Base-by-base conservation (phyloP, 2,888 invertebrate genomes). In the Cancer borealis region DNA sequence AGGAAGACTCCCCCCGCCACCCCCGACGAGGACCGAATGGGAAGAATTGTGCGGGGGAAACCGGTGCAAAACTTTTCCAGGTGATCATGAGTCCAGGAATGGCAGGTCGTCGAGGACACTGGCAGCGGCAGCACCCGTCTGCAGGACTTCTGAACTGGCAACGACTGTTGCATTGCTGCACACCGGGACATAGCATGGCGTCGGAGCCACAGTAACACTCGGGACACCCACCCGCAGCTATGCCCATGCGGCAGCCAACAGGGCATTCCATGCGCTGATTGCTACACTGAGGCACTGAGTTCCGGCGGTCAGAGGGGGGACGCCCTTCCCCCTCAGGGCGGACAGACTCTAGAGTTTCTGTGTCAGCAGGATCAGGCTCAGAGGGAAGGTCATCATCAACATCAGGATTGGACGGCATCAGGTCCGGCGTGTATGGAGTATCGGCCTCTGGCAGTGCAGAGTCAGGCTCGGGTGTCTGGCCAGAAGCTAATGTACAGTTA, bases 141-240 rank as follows among this genome's bases (percentile, higher is more conserved):
- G n/a, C 60, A 21, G 60, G n/a, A 26, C 88, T 88, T 8, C 84
- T 30, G 87, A 60, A 88, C 21, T 60, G 92, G n/a, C 92, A 92
- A 12, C 60, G 49, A 30, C 54, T 88, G 54, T 17, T 21, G 39
- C 92, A 92, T 4, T 45, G 30, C 39, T 12, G 88, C 45, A 92
- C 88, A 8, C 88, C 92, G 10, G 92, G 92, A 26, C 92, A 92
- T 0, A 92, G 3, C 45, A 47, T 54, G 39, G 92, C 92, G 60
- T 92, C 45, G 21, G 47, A n/a, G 21, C 73, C 92, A 39, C 92
- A 92, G 88, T 87, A 88, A 54, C 92, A 92, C 88, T 88, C 45
- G 30, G 60, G 87, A n/a, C 92, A 92, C 88, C 92, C 92, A 17
- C 46, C 21, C 3, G n/a, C 17, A 10, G 73, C 30, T n/a, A 88